Evolutionary conservation across 2,797 vertebrate genomes (phyloP).

Genomic region (Hozukius guyotensis): DNA sequence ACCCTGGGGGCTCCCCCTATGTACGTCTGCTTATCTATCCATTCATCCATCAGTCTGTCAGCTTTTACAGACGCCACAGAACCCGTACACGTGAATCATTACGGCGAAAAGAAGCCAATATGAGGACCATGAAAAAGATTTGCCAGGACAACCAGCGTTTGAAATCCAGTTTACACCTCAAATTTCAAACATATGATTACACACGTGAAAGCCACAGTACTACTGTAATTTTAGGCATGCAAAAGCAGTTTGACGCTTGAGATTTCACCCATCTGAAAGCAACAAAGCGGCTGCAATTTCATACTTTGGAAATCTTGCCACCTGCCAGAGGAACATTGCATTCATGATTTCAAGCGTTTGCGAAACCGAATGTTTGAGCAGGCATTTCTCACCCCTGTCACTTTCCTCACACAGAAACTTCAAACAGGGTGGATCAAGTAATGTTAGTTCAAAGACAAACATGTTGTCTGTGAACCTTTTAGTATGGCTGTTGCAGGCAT

Average conservation of each 20-base stretch:
- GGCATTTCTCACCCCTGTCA: constrained; percentile 2
- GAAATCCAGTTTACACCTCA: constrained; percentile 1
- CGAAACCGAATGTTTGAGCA: neutral
- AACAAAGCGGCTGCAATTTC: constrained; percentile 36
- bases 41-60: neutral
- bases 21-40: neutral
- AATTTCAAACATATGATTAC: constrained; percentile 2
- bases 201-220: neutral
- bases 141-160: neutral
- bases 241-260: neutral
- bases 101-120: neutral
- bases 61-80: constrained; percentile 1
- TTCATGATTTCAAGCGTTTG: constrained; percentile 25
- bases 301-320: constrained; percentile 24
- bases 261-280: neutral
- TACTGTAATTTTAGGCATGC: constrained; percentile 12
- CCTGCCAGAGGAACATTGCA: neutral
- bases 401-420: neutral
- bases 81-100: neutral
- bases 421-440: constrained; percentile 8
- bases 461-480: neutral
- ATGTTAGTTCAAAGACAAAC: constrained; percentile 1
- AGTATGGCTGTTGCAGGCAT: neutral
- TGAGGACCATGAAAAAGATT: neutral
- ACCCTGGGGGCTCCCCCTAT: constrained; percentile 15